phyloP scores from a whole-genome alignment of 2,797 vertebrate species.

The Podargus strigoides region DNA sequence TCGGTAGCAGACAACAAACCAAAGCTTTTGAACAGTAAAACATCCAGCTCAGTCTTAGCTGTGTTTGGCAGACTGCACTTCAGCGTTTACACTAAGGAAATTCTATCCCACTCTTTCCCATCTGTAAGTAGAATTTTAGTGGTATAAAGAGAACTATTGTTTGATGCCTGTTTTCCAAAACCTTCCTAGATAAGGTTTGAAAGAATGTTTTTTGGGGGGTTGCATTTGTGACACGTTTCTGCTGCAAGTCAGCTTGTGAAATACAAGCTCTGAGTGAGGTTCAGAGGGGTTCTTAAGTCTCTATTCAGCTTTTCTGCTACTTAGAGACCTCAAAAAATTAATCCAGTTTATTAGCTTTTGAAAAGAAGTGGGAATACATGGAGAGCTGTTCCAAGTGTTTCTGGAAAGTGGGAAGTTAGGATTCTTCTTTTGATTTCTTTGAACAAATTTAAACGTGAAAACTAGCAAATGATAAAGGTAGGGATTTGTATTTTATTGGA shows the following conservation, averaged over 20 bases:
- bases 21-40: not conserved
- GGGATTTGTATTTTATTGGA: not conserved
- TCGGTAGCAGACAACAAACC: not conserved
- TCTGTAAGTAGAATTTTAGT: not conserved
- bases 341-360: not conserved
- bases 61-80: not conserved
- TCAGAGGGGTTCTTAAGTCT: not conserved
- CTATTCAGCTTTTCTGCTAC: not conserved
- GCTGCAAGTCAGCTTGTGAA: not conserved
- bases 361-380: not conserved
- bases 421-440: not conserved
- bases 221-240: not conserved
- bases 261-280: not conserved
- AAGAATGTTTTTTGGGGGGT: not conserved
- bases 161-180: not conserved
- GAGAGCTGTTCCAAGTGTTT: not conserved
- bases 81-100: not conserved
- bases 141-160: conserved; percentile 2
- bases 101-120: not conserved
- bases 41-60: not conserved
- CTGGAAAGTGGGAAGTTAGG: not conserved
- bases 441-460: not conserved
- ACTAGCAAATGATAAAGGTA: not conserved
- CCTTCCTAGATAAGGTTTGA: not conserved
- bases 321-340: not conserved